Evolutionary conservation across 2,113 vertebrate species (phyloP).

Genomic region (Pluvialis apricaria): DNA sequence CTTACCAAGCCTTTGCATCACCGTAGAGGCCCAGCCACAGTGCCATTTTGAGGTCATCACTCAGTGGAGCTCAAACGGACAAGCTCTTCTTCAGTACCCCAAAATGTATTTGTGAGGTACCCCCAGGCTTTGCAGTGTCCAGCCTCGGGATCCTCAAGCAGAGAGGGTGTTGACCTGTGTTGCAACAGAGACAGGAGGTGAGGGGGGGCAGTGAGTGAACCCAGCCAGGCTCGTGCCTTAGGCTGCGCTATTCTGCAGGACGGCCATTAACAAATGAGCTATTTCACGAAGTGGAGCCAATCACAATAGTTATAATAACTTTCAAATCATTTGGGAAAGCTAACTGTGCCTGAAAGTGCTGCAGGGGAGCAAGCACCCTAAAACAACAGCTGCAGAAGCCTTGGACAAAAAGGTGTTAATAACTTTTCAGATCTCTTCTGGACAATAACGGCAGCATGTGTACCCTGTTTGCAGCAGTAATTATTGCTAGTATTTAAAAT

Average conservation of each 20-base stretch:
- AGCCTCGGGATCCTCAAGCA: not conserved
- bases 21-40: not conserved
- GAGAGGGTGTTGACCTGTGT: not conserved
- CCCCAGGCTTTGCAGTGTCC: not conserved
- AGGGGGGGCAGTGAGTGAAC: not conserved
- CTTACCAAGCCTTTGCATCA: not conserved
- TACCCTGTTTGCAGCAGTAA: not conserved
- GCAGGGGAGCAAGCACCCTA: not conserved
- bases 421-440: not conserved
- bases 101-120: not conserved
- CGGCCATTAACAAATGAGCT: not conserved
- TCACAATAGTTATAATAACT: not conserved
- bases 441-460: not conserved
- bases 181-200: not conserved
- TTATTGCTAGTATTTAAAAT: not conserved
- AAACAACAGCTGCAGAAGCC: not conserved
- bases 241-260: not conserved
- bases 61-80: not conserved
- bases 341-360: not conserved
- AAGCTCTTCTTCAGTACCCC: not conserved
- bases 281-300: not conserved
- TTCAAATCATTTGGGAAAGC: not conserved
- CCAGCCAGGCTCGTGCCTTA: not conserved
- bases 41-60: not conserved
- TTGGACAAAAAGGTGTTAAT: not conserved